Evolutionary conservation across 2,797 vertebrate genomes (phyloP).

Genomic region (Rhinogobio ventralis): DNA sequence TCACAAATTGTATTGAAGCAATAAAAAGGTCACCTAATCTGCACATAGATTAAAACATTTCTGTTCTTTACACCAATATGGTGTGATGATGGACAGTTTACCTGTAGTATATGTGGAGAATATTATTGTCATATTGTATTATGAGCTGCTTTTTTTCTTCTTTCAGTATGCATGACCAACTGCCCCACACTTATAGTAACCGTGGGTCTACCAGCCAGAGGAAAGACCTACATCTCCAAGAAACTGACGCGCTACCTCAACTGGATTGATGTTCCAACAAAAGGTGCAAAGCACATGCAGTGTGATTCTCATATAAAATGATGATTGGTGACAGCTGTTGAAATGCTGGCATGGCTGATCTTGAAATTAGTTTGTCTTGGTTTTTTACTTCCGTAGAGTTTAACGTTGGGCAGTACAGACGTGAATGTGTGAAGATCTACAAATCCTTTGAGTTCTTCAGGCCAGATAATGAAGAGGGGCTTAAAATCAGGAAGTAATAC

Average conservation of each 20-base stretch:
- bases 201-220: conserved; percentile 94
- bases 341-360: background rate
- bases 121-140: background rate
- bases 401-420: conserved; percentile 97
- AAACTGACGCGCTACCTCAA: conserved; percentile 98
- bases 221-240: conserved; percentile 98
- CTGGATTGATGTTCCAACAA: conserved; percentile 97
- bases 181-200: conserved; percentile 97
- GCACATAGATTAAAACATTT: background rate
- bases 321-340: background rate
- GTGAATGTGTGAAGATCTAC: conserved; percentile 93
- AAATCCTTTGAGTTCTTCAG: conserved; percentile 98
- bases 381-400: conserved; percentile 83
- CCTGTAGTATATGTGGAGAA: background rate
- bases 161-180: conserved; percentile 96
- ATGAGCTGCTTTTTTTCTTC: conserved; percentile 18
- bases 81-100: background rate
- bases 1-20: conserved; percentile 6
- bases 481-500: conserved; percentile 93
- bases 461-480: conserved; percentile 95
- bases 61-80: background rate
- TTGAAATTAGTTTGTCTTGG: background rate
- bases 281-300: conserved; percentile 76
- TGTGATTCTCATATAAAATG: background rate
- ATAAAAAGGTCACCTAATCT: conserved; percentile 2